A percentile compares a stretch with the other conserved stretches of the same genome.
phyloP scores from a whole-genome alignment of 2,888 invertebrate genomes.

The Trachelus troglodyta region DNA sequence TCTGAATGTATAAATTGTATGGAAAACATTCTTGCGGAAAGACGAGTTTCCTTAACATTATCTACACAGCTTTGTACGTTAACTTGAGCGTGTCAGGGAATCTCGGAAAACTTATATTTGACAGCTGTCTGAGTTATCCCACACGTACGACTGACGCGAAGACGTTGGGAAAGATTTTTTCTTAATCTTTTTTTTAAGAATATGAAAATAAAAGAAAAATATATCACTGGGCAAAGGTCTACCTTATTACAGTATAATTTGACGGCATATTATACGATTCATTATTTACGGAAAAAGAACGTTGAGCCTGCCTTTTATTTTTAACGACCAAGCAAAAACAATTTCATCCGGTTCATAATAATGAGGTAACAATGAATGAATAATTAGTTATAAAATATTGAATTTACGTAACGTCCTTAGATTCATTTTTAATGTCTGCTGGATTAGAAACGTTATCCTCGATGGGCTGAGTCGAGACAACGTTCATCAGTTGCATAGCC shows the following conservation, averaged over 20 bases:
- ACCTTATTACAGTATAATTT: not conserved
- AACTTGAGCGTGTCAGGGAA: not conserved
- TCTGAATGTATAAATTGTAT: not conserved
- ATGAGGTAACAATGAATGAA: not conserved
- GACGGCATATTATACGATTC: not conserved
- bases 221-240: not conserved
- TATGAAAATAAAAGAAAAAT: not conserved
- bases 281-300: not conserved
- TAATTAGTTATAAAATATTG: not conserved
- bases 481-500: conserved; percentile 48
- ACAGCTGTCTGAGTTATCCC: not conserved
- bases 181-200: not conserved
- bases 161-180: not conserved
- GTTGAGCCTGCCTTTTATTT: not conserved
- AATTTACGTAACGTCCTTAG: conserved; percentile 2
- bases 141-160: not conserved
- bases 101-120: not conserved
- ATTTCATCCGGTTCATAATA: not conserved
- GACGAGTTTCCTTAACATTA: not conserved
- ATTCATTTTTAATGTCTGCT: not conserved
- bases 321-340: not conserved
- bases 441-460: conserved; percentile 18
- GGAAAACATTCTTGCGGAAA: not conserved
- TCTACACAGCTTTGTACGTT: not conserved
- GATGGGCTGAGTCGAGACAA: conserved; percentile 33